Percentiles rank a stretch among this genome's conserved stretches.
phyloP scores from a whole-genome alignment of 1,140 invertebrate genomes.

The Microplitis mediator region DNA sequence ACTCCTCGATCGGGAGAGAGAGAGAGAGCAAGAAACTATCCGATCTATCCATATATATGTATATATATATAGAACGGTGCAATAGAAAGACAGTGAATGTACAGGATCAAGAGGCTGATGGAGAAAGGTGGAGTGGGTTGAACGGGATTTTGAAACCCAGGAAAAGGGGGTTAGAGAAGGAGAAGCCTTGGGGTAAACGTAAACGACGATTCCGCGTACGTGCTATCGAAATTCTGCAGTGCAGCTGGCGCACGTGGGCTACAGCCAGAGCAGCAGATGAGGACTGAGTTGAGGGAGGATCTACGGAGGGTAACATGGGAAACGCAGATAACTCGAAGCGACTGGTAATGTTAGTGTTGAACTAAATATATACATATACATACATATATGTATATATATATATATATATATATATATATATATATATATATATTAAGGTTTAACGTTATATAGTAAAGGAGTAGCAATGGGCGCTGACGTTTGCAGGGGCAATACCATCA shows the following conservation, averaged over 20 bases:
- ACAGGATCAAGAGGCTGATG: too few species aligned
- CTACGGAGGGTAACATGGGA: conserved; percentile 45
- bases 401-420: neutral
- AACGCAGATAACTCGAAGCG: conserved; percentile 55
- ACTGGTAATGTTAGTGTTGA: conserved; percentile 50
- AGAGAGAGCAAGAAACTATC: too few species aligned
- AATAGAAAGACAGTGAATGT: too few species aligned
- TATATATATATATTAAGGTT: neutral
- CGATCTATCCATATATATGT: too few species aligned
- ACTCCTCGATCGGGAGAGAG: too few species aligned
- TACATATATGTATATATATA: neutral
- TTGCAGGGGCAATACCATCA: conserved; percentile 19
- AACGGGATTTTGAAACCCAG: neutral
- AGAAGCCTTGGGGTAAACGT: conserved; percentile 29
- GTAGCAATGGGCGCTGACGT: conserved; percentile 47
- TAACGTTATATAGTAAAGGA: neutral
- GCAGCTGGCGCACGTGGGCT: conserved; percentile 47
- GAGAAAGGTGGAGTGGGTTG: too few species aligned
- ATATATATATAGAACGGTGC: too few species aligned
- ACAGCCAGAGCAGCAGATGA: conserved; percentile 13
- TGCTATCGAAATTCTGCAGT: conserved; percentile 56
- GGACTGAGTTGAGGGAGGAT: conserved; percentile 1
- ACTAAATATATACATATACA: conserved; percentile 27
- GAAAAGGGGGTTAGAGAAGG: neutral
- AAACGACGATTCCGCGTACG: conserved; percentile 47